Conservation (phyloP, 2,113 vertebrate genomes). For the Oceanites oceanicus region DNA sequence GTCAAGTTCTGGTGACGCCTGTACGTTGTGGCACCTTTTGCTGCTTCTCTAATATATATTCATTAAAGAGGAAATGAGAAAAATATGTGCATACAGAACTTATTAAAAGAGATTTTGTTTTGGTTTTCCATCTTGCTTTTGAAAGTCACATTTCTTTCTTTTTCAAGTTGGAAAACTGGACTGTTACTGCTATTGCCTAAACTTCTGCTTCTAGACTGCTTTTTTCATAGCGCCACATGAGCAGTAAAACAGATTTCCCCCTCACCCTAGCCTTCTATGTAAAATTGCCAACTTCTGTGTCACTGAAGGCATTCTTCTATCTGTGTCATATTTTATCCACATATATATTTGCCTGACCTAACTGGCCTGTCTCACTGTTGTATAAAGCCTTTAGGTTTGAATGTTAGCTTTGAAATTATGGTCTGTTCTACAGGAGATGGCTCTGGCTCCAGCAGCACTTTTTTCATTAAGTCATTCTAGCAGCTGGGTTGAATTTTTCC, state of each 20-base stretch:
- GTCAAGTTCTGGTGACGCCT: background rate
- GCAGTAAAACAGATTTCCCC: background rate
- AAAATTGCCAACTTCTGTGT: background rate
- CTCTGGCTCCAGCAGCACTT: background rate
- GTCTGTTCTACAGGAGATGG: background rate
- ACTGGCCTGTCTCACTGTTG: background rate
- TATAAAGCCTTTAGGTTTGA: background rate
- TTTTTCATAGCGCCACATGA: background rate
- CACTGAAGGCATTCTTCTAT: background rate
- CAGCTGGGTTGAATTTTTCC: constrained; percentile 28
- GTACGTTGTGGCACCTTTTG: background rate
- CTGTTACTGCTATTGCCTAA: background rate
- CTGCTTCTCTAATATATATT: background rate
- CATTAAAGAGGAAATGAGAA: background rate
- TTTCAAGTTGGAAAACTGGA: background rate
- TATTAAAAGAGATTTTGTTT: background rate
- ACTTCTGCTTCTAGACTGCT: background rate
- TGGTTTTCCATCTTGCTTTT: background rate
- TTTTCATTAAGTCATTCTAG: background rate
- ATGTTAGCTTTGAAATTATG: background rate
- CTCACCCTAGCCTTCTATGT: background rate
- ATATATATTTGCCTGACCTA: background rate
- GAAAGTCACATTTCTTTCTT: background rate
- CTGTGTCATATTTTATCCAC: background rate
- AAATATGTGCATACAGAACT: background rate